Evolutionary conservation across 2,113 vertebrate species (phyloP).

Genomic region (Odocoileus hemionus): DNA sequence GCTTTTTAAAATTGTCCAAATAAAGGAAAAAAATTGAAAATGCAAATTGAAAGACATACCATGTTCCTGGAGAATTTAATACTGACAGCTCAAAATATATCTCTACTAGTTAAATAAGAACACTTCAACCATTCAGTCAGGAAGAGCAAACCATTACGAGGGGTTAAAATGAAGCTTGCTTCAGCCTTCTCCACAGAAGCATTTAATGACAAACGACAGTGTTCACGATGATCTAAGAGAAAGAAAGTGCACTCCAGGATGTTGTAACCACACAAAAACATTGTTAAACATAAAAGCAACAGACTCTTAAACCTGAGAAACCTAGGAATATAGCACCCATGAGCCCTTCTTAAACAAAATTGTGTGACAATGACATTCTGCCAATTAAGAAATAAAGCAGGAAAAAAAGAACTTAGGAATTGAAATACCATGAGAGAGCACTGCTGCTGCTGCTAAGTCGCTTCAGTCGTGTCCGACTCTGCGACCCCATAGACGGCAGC

Average conservation of each 20-base stretch:
- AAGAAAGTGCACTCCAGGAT: not conserved
- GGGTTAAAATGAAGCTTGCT: not conserved
- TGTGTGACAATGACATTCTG: not conserved
- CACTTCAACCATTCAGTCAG: not conserved
- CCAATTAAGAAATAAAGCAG: not conserved
- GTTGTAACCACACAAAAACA: not conserved
- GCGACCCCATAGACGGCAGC: not conserved
- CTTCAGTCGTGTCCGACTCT: rapidly evolving
- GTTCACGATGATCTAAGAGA: not conserved
- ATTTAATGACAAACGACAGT: not conserved
- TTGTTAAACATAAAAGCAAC: not conserved
- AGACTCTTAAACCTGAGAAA: not conserved
- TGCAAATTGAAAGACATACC: not conserved
- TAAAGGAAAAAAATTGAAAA: not conserved
- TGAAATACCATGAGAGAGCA: not conserved
- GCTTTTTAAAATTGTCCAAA: not conserved
- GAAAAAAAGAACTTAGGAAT: not conserved
- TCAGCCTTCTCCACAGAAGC: not conserved
- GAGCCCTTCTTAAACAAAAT: not conserved
- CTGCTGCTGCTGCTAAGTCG: not conserved
- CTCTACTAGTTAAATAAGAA: not conserved
- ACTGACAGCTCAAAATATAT: not conserved
- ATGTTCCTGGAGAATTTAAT: conserved; percentile 12
- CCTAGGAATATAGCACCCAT: not conserved
- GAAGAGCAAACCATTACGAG: not conserved